Base-by-base conservation (phyloP, 2,888 invertebrate genomes). In the Phasia obesa region DNA sequence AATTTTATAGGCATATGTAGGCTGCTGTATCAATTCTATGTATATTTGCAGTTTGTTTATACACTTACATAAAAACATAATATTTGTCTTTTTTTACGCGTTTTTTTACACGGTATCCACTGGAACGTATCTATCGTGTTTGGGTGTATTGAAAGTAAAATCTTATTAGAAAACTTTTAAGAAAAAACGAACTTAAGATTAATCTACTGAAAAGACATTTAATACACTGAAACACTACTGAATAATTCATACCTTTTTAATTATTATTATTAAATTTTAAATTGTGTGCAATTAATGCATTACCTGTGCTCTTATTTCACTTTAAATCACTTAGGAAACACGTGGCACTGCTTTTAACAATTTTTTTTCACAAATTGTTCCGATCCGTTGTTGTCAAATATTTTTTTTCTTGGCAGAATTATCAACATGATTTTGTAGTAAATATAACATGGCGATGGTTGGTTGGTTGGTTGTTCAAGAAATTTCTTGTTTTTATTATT, bases 371-470 rank as follows among this genome's bases (percentile, higher is more conserved):
- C n/a, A n/a, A n/a, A n/a, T n/a, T n/a, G n/a, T n/a, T n/a, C n/a
- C n/a, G n/a, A 7, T 4, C 11, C 7, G 17, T 19, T 47, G 64
- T 17, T 70, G 9, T 21, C 31, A 44, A 7, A 21, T 71, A 60
- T 49, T 59, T 21, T 13, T 42, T 42, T 15, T 44, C 53, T 64
- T 62, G 42, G 25, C 55, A 67, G 59, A 27, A 76, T 60, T 25
- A 47, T 15, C 57, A 67, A 27, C 38, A 60, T 71, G 59, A 51
- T 47, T 51, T 53, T 21, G 19, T 59, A 38, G 31, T 42, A 59
- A 57, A 25, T 44, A 31, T 15, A 53, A 65, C 75, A 62, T 42
- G 38, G 13, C 60, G 49, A 15, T 60, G 49, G 35, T 25, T 13
- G 17, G n/a, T n/a, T n/a, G n/a, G n/a, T n/a, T n/a, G n/a, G n/a